These are phyloP conservation scores for Paratilapia polleni DNA, from an alignment of 2,113 vertebrate species.

Conservation along the genomic window DNA sequence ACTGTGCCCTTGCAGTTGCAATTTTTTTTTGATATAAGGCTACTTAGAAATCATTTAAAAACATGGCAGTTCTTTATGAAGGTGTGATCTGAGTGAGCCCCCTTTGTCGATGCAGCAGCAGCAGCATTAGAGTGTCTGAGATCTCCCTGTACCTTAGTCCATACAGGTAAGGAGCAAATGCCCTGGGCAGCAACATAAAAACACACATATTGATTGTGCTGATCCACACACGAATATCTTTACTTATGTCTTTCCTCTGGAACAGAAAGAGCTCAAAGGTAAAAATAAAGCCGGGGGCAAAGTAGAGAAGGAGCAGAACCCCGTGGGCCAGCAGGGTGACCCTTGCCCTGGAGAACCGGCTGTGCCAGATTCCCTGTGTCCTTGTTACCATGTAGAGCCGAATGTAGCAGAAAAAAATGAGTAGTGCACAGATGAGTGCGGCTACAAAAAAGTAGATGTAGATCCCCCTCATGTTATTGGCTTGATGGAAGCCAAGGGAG, in stretches of 20 bases:
- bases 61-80: neutral
- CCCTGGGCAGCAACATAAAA: slow-evolving; percentile 80
- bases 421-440: slow-evolving; percentile 66
- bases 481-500: slow-evolving; percentile 49
- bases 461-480: slow-evolving; percentile 34
- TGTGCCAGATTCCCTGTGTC: slow-evolving; percentile 81
- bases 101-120: slow-evolving; percentile 62
- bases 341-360: slow-evolving; percentile 81
- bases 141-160: slow-evolving; percentile 82
- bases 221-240: slow-evolving; percentile 74
- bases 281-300: slow-evolving; percentile 80
- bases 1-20: neutral
- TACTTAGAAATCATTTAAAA: neutral
- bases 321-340: slow-evolving; percentile 81
- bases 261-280: slow-evolving; percentile 74
- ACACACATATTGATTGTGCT: slow-evolving; percentile 78
- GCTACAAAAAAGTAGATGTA: slow-evolving; percentile 71
- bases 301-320: slow-evolving; percentile 79
- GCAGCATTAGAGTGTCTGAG: slow-evolving; percentile 65
- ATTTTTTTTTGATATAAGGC: too few species aligned
- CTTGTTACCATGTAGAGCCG: slow-evolving; percentile 82
- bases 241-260: slow-evolving; percentile 12
- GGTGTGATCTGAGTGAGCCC: slow-evolving; percentile 30
- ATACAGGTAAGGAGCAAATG: slow-evolving; percentile 81
- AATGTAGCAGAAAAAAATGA: slow-evolving; percentile 83